Conservation (phyloP, 2,888 invertebrate species). For the Cataglyphis rosenhaueri region DNA sequence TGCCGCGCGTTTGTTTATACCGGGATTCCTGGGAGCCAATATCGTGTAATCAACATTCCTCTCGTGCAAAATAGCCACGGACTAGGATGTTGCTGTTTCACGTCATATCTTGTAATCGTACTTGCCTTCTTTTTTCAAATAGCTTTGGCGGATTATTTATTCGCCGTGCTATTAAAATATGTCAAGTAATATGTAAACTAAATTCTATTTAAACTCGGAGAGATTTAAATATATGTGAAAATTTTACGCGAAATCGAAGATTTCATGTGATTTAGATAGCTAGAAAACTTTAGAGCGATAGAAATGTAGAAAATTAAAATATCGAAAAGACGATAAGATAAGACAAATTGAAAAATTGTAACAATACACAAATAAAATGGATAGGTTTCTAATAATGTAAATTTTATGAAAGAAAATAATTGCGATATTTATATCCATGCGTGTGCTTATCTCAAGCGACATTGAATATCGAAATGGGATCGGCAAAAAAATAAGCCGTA, state of each 20-base stretch:
- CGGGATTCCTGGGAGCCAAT: constrained; percentile 62
- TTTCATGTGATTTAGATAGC: neutral
- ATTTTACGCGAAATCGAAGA: neutral
- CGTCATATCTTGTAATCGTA: constrained; percentile 55
- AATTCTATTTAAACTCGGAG: neutral
- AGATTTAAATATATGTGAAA: neutral
- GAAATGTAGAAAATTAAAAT: neutral
- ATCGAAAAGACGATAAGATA: neutral
- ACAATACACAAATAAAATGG: neutral
- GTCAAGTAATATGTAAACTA: neutral
- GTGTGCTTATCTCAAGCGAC: neutral
- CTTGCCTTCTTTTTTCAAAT: constrained; percentile 31
- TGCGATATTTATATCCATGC: neutral
- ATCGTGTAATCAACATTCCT: constrained; percentile 69
- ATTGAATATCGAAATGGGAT: neutral
- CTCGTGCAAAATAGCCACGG: constrained; percentile 62
- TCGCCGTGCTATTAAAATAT: neutral
- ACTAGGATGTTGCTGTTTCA: constrained; percentile 60
- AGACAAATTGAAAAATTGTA: neutral
- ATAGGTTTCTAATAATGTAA: neutral
- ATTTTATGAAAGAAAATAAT: neutral
- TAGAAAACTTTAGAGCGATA: neutral
- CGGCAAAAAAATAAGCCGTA: neutral
- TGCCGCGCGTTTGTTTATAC: constrained; percentile 58
- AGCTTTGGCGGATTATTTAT: neutral